Base-by-base conservation (phyloP, 2,888 invertebrate genomes). In the Acronicta alni region DNA sequence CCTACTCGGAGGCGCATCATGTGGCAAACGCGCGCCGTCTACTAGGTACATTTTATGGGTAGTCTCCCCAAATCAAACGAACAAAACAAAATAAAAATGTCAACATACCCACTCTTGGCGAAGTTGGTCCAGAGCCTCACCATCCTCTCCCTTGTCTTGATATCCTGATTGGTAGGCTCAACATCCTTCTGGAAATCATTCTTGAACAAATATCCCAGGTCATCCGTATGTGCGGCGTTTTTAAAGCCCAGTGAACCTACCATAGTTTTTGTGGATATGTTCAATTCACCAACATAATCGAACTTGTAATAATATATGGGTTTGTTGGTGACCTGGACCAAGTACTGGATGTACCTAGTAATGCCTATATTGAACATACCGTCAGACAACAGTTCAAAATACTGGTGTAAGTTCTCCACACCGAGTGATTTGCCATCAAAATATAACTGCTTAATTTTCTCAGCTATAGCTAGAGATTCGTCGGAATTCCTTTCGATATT, bases 121-220 rank as follows among this genome's bases (percentile, higher is more conserved):
- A 94, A 94, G 79, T 94, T 94, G 6, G 93, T 93, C 92, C 94
- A 93, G 2, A 94, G 78, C 35, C 89, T 75, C 20, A 94, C 61
- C 87, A 94, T 88, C 45, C 89, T 78, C 72, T 94, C 94, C 75
- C 93, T 88, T 83, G 87, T 89, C 71, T 89, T 90, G 7, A 87
- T 15, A 79, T 94, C 94, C 64, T 88, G 82, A 7, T 86, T 67
- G 10, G 89, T 88, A 0, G 89, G 87, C 61, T 87, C 87, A 20
- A 88, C 81, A 8, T 86, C 87, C 26, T 86, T 86, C 77, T 86
- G 86, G 7, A 81, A 66, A 8, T 88, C 88, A 65, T 85, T 89
- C 67, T 78, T 90, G 80, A 94, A 94, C 16, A 94, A 51, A 57
- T 94, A 94, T 0, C 90, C 91, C 20, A 92, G 45, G 2, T 94